Evolutionary conservation across 2,888 invertebrate species (phyloP), one percentile per base, ranked within the genome.

Genomic region (Amorpha juglandis): DNA sequence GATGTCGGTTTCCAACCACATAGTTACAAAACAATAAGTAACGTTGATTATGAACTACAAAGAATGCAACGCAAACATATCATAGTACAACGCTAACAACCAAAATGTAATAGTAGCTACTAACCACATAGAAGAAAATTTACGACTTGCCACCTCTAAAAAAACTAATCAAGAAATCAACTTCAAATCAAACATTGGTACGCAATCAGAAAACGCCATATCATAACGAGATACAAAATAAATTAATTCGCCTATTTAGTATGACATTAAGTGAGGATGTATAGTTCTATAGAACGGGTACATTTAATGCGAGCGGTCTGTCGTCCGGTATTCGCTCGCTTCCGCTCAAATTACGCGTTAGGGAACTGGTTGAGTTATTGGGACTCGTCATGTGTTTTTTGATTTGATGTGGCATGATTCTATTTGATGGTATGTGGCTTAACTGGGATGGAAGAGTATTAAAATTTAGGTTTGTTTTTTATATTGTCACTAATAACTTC

Each of bases 331-430:
- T 63, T 50, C 21, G 35, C 33, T 19, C 47, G 55, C 64, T 64
- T 64, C 64, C 64, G 64, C 55, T 58, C 64, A 19, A 62, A 67
- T 64, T 51, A 55, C 58, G 48, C 66, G 38, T 12, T 11, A 21
- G 68, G 63, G 48, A 68, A 67, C 70, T 42, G 42, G 58, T 67
- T 70, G 38, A 69, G 74, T 74, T 71, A 72, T 75, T 71, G 69
- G 65, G 52, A 53, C 55, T 52, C 47, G 52, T 27, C 27, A 27
- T 66, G 65, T 67, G 63, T 69, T 66, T 66, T 70, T 63, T 69
- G 19, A 58, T 58, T 42, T 19, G 58, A 42, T 58, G 38, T 33
- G 53, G 27, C 53, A 35, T 52, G 52, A 52, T 35, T 53, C 14
- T 53, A 6, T 53, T 53, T 53, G 53, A 53, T 53, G 53, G 12